Conservation (phyloP, 92 coral and sea anemone species). For the Isaurus tuberculatus region DNA sequence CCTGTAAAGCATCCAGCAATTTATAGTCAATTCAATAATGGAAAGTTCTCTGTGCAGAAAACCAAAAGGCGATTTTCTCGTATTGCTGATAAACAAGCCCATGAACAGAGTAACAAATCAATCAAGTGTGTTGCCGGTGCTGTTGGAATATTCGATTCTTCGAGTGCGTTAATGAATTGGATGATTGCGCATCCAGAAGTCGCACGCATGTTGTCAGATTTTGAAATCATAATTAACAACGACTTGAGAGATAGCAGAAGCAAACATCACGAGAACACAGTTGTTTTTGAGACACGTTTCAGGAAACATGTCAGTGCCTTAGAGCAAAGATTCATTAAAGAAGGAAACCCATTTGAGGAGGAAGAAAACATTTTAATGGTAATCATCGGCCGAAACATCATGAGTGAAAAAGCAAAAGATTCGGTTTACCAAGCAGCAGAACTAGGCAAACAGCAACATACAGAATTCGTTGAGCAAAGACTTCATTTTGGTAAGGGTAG, state of each 20-base stretch:
- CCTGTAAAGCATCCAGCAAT: conserved; percentile 12
- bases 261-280: conserved; percentile 53
- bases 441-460: conserved; percentile 24
- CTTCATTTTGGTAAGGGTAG: conserved; percentile 20
- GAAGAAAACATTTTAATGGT: neutral
- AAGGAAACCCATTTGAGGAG: conserved; percentile 34
- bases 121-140: conserved; percentile 50
- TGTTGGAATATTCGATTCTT: conserved; percentile 44
- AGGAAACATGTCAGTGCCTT: conserved; percentile 36
- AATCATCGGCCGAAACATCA: conserved; percentile 7
- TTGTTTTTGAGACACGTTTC: conserved; percentile 5
- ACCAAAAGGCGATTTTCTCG: conserved; percentile 37
- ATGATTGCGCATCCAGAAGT: conserved; percentile 48
- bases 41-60: conserved; percentile 38
- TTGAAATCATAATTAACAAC: neutral
- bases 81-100: conserved; percentile 53
- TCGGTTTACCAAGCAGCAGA: conserved; percentile 16
- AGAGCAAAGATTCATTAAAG: neutral
- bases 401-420: neutral
- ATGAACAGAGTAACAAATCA: conserved; percentile 51
- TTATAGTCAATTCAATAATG: conserved; percentile 35
- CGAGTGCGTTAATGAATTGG: conserved; percentile 46
- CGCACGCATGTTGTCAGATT: conserved; percentile 13
- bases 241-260: neutral
- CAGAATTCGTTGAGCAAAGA: conserved; percentile 19